Conservation (phyloP, 2,113 vertebrate genomes). For the Macroglossus sobrinus region DNA sequence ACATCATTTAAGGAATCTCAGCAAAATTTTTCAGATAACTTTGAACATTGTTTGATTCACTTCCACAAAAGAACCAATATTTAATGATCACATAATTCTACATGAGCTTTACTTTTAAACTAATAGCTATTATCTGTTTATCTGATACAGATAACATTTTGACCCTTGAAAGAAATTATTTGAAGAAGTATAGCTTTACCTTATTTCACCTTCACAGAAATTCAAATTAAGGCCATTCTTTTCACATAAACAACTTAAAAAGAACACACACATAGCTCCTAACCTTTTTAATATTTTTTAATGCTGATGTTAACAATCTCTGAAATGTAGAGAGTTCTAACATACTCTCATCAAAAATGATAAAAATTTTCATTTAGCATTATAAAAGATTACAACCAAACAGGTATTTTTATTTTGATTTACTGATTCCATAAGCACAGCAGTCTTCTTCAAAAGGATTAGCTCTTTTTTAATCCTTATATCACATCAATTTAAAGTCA, state of each 20-base stretch:
- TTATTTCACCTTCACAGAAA: conserved; percentile 3
- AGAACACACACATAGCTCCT: neutral
- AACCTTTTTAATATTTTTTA: neutral
- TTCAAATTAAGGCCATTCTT: conserved; percentile 23
- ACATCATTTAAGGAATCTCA: conserved; percentile 10
- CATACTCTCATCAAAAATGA: conserved; percentile 22
- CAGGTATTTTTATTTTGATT: neutral
- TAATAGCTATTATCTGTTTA: neutral
- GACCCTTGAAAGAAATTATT: neutral
- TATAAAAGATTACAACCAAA: neutral
- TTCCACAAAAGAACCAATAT: conserved; percentile 24
- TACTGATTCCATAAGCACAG: neutral
- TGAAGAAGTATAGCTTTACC: neutral
- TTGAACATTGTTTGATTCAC: neutral
- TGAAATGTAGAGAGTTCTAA: neutral
- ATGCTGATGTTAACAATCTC: neutral
- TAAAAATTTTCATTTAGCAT: conserved; percentile 27
- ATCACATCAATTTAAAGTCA: conserved; percentile 44
- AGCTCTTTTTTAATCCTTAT: conserved; percentile 1
- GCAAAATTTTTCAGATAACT: conserved; percentile 3
- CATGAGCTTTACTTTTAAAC: neutral
- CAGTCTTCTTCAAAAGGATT: conserved; percentile 15
- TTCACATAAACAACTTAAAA: conserved; percentile 36
- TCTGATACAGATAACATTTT: neutral
- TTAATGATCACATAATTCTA: neutral